Evolutionary conservation across 2,888 invertebrate genomes (phyloP), one percentile per base, ranked within the genome.

Genomic region (Blera fallax): DNA sequence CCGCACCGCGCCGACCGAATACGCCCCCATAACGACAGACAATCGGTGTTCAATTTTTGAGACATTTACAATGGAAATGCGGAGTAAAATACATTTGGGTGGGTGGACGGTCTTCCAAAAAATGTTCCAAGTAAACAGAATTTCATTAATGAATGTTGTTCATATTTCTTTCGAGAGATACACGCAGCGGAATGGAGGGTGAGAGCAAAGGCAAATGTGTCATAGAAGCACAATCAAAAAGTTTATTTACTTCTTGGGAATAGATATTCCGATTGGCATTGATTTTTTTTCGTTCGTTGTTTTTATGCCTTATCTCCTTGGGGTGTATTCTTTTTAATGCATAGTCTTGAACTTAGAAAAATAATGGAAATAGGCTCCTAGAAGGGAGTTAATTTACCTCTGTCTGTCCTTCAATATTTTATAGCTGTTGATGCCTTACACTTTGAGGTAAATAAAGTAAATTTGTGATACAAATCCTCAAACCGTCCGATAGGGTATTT

Each of bases 81-180:
- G 60, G 45, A 48, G 43, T n/a, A 58, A 60, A n/a, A 62, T 24
- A n/a, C 43, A 52, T 58, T 45, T 3, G 16, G 14, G 60, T 78
- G 62, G 48, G 48, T 65, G 72, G 73, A 21, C 69, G 27, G 45
- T 50, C 45, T n/a, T n/a, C n/a, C n/a, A n/a, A 52, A 50, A 69
- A 32, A 58, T 77, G 14, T 65, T 27, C 50, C 40, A 52, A 77
- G 37, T 67, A 77, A 77, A 77, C 40, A 54, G 34, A 70, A 56
- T 48, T 56, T 72, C 72, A 72, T 79, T 79, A 78, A 52, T 32
- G 18, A 70, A 32, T 70, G 43, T 54, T 21, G n/a, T 72, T 64
- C 72, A 64, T 54, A 52, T 60, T 56, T 72, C 34, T 56, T 40
- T 24, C 8, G 11, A 8, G 24, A 27, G 16, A 56, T 32, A 50